These are phyloP conservation scores for Telmatherina bonti DNA, from an alignment of 2,797 vertebrate species.

Conservation along the genomic window DNA sequence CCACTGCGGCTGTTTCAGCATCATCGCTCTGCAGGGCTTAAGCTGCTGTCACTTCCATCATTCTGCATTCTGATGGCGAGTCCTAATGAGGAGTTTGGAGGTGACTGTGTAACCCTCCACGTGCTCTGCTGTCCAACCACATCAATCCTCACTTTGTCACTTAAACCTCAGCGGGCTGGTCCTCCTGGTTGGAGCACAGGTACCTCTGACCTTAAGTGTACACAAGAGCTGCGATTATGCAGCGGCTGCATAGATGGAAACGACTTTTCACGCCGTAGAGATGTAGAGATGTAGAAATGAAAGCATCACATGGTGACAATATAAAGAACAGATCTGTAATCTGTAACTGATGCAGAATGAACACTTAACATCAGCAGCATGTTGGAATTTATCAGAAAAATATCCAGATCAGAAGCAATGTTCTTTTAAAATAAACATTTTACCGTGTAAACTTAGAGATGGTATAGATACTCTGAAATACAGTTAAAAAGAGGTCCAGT, in stretches of 20 bases:
- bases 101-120: constrained; percentile 27
- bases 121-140: constrained; percentile 35
- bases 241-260: neutral
- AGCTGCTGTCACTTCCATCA: constrained; percentile 39
- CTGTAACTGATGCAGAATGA: too few relatives aligned
- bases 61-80: constrained; percentile 39
- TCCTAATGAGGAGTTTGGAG: constrained; percentile 57
- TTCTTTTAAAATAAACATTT: too few relatives aligned
- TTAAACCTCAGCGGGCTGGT: constrained; percentile 39
- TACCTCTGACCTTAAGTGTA: constrained; percentile 17
- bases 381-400: too few relatives aligned
- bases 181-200: constrained; percentile 14
- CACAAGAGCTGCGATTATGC: neutral
- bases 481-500: too few relatives aligned
- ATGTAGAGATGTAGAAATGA: too few relatives aligned
- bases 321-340: too few relatives aligned
- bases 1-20: constrained; percentile 24
- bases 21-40: constrained; percentile 46
- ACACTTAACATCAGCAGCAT: too few relatives aligned
- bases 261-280: neutral
- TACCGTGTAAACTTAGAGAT: too few relatives aligned
- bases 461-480: too few relatives aligned
- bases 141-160: constrained; percentile 65
- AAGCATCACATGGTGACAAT: too few relatives aligned
- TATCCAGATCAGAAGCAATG: too few relatives aligned